Base-by-base conservation (phyloP, 2,888 invertebrate genomes). In the Pharmacophagus antenor region DNA sequence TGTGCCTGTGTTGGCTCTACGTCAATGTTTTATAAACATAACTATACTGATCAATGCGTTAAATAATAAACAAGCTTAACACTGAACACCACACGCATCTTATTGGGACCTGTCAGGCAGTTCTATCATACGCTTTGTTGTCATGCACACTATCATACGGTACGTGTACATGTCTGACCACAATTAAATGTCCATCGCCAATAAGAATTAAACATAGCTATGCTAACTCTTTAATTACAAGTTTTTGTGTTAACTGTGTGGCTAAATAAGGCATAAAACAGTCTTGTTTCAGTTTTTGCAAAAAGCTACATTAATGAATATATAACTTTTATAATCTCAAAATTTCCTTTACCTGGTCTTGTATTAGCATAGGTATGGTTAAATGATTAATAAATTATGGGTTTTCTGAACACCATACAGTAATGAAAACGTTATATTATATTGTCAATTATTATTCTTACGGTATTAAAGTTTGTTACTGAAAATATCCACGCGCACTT, bases 401-500 rank as follows among this genome's bases (percentile, higher is more conserved):
- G n/a, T n/a, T n/a, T n/a, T n/a, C n/a, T n/a, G n/a, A n/a, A n/a
- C n/a, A n/a, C n/a, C n/a, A n/a, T n/a, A n/a, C n/a, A n/a, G n/a
- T n/a, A n/a, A n/a, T n/a, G n/a, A n/a, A n/a, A n/a, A n/a, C n/a
- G n/a, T n/a, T n/a, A n/a, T n/a, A 10, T 31, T 31, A 12, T 31
- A 27, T 31, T 15, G 15, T 31, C 31, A 31, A 31, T 31, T 31
- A 31, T 10, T 10, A 12, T 31, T 31, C 15, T 31, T 15, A 12
- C 31, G 10, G 10, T n/a, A n/a, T 12, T 31, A 15, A 12, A 7
- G 8, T 31, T 31, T 31, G 31, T 31, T 31, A 31, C 17, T 42
- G 17, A 42, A 42, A 42, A 42, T 42, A 17, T 18, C 17, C 42
- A 46, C 48, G 51, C 49, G 23, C 44, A 56, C 56, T 58, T 65